phyloP scores from a whole-genome alignment of 2,113 vertebrate species.

The Bos javanicus region DNA sequence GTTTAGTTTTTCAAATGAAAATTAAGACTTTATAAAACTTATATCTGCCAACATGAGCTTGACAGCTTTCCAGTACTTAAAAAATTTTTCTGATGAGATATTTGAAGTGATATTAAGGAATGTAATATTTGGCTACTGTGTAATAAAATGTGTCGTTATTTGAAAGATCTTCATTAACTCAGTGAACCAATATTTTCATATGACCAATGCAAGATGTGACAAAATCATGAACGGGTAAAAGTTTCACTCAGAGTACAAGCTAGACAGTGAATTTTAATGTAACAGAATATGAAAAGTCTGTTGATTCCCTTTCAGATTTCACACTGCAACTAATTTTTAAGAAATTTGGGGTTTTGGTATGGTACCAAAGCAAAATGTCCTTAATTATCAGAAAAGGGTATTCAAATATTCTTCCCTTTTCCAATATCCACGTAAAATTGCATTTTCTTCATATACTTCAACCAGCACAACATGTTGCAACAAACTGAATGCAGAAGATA shows the following conservation, averaged over 20 bases:
- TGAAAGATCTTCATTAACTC: slow-evolving; percentile 24
- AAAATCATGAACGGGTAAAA: neutral
- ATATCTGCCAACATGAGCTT: neutral
- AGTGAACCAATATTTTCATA: slow-evolving; percentile 16
- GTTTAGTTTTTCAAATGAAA: slow-evolving; percentile 43
- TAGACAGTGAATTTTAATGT: neutral
- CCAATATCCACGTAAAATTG: neutral
- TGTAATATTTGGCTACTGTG: neutral
- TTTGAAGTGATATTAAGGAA: neutral
- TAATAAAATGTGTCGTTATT: slow-evolving; percentile 18
- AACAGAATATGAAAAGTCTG: slow-evolving; percentile 36
- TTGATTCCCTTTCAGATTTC: slow-evolving; percentile 37
- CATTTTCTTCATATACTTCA: slow-evolving; percentile 30
- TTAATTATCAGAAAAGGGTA: neutral
- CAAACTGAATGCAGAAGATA: neutral
- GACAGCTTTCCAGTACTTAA: neutral
- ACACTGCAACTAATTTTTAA: slow-evolving; percentile 48
- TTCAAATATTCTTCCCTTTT: neutral
- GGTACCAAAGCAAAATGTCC: neutral
- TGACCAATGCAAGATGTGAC: neutral
- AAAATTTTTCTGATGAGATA: neutral
- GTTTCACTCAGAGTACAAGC: neutral
- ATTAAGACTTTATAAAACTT: neutral
- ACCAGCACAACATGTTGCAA: neutral
- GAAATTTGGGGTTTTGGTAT: neutral